Conservation (phyloP, 2,888 invertebrate species). For the Cordilura impudica region DNA sequence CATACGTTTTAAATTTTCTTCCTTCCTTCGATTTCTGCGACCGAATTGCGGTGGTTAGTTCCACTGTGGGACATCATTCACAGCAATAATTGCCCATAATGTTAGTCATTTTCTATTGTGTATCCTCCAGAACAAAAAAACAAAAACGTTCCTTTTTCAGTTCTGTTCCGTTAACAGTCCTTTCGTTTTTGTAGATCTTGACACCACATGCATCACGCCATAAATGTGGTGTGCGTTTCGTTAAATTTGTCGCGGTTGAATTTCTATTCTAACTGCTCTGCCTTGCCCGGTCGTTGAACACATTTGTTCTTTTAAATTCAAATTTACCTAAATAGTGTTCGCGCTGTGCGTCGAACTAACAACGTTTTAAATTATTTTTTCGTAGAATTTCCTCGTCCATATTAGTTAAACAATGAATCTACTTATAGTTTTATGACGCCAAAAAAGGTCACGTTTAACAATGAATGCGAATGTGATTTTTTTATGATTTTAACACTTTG, state of each 20-base stretch:
- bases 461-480: background rate
- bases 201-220: constrained; percentile 48
- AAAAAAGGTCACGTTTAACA: background rate
- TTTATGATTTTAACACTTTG: constrained; percentile 56
- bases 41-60: constrained; percentile 67
- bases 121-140: constrained; percentile 1
- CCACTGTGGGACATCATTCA: constrained; percentile 73
- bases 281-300: background rate
- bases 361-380: constrained; percentile 30
- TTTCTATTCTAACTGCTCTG: background rate
- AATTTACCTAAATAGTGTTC: constrained; percentile 22
- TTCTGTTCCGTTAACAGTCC: background rate
- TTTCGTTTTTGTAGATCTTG: background rate
- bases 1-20: constrained; percentile 43
- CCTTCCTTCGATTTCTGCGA: constrained; percentile 52
- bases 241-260: constrained; percentile 50
- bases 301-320: background rate
- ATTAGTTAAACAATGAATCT: constrained; percentile 43
- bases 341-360: background rate
- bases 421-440: constrained; percentile 56
- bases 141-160: constrained; percentile 10
- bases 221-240: constrained; percentile 49
- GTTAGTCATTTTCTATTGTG: constrained; percentile 62
- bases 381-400: constrained; percentile 1
- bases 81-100: constrained; percentile 76